Base-by-base conservation (phyloP, 2,797 vertebrate species). In the Dendrocincla tyrannina region DNA sequence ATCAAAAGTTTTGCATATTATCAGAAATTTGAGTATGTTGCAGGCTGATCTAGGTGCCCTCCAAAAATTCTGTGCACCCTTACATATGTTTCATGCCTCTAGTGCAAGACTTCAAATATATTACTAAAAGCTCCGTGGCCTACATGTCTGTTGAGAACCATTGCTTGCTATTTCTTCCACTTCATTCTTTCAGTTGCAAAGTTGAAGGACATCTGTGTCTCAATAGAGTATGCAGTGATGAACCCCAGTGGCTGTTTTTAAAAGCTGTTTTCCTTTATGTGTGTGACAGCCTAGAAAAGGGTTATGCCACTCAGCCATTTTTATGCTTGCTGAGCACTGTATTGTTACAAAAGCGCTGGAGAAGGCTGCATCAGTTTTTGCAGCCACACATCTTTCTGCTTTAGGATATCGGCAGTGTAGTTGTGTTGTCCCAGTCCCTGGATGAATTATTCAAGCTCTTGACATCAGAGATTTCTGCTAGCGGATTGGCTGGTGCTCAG, bases 401-500 rank as follows among this genome's bases (percentile, higher is more conserved):
- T 86, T 75, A 85, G 67, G 74, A 9, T 92, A 42, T 90, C 41
- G 9, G 35, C 90, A 84, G 88, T 19, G 80, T 84, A 81, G 73
- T 77, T 88, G 92, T 79, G 82, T 91, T 97, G 79, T 93, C 68
- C 70, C 80, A 70, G 95, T 97, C 91, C 49, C 70, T 91, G 91
- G 93, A 97, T 93, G 95, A 96, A 97, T 97, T 97, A 98, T 97
- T 97, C 95, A 95, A 79, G 80, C 89, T 94, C 96, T 97, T 98
- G 98, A 98, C 98, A 97, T 98, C 98, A 98, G 94, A 91, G 95
- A 89, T 97, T 98, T 98, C 97, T 86, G 97, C 92, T 70, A 95
- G 95, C 89, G 58, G 98, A 98, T 98, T 98, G 98, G 98, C 96
- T 96, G 93, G 59, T 93, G 72, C 80, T 98, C 94, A 86, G 96